A percentile compares a stretch with the other conserved stretches of the same genome.
Conservation (phyloP, 2,888 invertebrate species). For the Coelinius sp. region DNA sequence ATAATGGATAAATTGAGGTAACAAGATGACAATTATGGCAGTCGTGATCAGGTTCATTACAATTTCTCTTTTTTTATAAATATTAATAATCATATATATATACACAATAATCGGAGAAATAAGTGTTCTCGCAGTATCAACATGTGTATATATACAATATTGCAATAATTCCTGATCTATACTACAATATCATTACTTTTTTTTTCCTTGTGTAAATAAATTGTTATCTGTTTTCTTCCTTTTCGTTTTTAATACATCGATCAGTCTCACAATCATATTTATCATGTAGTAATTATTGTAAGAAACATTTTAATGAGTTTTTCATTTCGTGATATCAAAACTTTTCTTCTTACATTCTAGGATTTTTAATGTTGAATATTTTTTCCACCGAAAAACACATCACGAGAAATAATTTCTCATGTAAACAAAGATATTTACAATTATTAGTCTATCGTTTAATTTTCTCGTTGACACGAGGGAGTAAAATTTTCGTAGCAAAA, state of each 20-base stretch:
- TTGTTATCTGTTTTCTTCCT: conserved; percentile 56
- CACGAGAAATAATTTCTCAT: conserved; percentile 24
- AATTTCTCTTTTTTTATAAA: conserved; percentile 47
- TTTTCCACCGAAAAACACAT: conserved; percentile 23
- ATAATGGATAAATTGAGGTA: conserved; percentile 60
- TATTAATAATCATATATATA: conserved; percentile 45
- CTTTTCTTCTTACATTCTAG: conserved; percentile 21
- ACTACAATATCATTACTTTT: conserved; percentile 34
- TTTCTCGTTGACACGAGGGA: conserved; percentile 24
- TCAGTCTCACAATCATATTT: conserved; percentile 70
- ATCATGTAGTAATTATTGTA: conserved; percentile 37
- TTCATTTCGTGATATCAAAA: conserved; percentile 26
- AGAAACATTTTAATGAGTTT: conserved; percentile 12
- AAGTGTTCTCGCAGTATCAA: conserved; percentile 4
- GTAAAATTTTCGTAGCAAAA: conserved; percentile 36
- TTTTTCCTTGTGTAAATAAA: conserved; percentile 64
- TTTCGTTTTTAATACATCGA: conserved; percentile 67
- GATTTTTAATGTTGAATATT: not conserved
- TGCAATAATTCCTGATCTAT: conserved; percentile 42
- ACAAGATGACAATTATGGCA: conserved; percentile 67
- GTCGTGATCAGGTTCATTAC: conserved; percentile 43
- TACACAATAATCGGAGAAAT: conserved; percentile 31
- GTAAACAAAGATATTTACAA: conserved; percentile 33
- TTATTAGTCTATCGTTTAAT: conserved; percentile 17
- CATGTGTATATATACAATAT: conserved; percentile 40